Evolutionary conservation across 2,888 invertebrate genomes (phyloP), one percentile per base, ranked within the genome.

Genomic region (Myathropa florea): DNA sequence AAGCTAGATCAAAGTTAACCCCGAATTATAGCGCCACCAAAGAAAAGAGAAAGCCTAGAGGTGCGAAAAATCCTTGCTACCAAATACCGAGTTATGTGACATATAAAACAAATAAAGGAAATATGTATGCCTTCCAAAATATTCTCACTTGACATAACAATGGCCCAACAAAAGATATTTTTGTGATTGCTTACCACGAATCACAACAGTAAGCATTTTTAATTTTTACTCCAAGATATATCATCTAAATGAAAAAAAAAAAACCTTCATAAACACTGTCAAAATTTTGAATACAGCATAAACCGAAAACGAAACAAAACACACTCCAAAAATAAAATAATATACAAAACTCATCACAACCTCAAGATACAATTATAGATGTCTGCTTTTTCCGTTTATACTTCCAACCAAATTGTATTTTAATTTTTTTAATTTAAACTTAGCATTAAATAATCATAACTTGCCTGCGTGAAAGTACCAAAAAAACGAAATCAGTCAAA

Each of bases 391-490:
- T 81, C 46, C 46, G 60, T 72, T 73, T 75, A 68, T 63, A 57
- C 39, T 36, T 68, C 55, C 24, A 53, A 61, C 64, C 36, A 24
- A 64, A 23, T 63, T 26, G n/a, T 46, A 3, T 57, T 12, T 75
- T 57, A 26, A 64, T 30, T 36, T 24, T 23, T 57, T 65, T 60
- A 76, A 36, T 76, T 82, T 65, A 36, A 67, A 76, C 24, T 82
- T 82, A 76, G 82, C 82, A 82, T 82, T 76, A 53, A 82, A 73
- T 80, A 80, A 60, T 81, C 68, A 75, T 75, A 63, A 75, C 65
- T 61, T 82, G 82, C 82, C 82, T 82, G 82, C 71, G 71, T 82
- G 64, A 76, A 60, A 76, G 64, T 76, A 71, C 65, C 33, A 59
- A 60, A 82, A 82, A 63, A 26, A 57, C 33, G 26, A 73, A 55